Evolutionary conservation across 2,797 vertebrate species (phyloP).

Genomic region (Pterois miles): DNA sequence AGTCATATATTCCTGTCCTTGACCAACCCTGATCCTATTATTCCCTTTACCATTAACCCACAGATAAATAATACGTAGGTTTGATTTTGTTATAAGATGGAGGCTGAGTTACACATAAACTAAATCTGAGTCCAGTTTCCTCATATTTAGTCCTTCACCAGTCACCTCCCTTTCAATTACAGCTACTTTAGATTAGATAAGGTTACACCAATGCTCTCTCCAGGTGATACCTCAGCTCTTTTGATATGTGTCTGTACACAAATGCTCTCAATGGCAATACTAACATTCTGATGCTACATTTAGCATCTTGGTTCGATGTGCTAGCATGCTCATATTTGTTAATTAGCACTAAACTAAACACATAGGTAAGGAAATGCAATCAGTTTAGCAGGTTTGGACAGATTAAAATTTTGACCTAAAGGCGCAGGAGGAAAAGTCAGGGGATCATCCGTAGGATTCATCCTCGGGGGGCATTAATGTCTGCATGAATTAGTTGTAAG

Average conservation of each 20-base stretch:
- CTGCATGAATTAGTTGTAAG: not conserved
- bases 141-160: not conserved
- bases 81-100: not conserved
- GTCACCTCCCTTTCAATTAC: not conserved
- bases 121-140: not conserved
- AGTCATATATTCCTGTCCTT: not conserved
- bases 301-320: not conserved
- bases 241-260: not conserved
- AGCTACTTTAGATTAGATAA: not conserved
- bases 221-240: accelerated
- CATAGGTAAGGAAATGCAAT: not conserved
- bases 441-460: not conserved
- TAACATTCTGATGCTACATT: accelerated
- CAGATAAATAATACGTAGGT: not conserved
- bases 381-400: not conserved
- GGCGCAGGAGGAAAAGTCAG: not conserved
- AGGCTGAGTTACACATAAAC: not conserved
- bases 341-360: not conserved
- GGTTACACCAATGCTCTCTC: not conserved
- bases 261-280: not conserved
- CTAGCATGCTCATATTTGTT: not conserved
- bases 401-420: not conserved
- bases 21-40: not conserved
- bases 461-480: not conserved
- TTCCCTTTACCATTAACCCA: not conserved